Base-by-base conservation (phyloP, 2,797 vertebrate genomes). In the Strix occidentalis region DNA sequence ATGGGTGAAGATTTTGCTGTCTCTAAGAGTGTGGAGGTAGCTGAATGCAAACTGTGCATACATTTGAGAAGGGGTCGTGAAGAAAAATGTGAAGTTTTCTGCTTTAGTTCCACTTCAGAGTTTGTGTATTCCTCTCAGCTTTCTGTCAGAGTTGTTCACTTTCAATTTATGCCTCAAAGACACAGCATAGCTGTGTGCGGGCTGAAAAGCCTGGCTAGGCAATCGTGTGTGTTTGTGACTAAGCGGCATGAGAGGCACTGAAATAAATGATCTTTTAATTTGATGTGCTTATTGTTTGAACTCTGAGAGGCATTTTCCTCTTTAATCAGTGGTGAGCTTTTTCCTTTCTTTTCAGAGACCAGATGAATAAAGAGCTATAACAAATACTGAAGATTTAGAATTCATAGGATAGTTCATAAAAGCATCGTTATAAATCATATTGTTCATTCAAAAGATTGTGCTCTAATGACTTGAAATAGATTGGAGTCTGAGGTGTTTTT, bases 191-290 rank as follows among this genome's bases (percentile, higher is more conserved):
- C 68, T 13, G 0, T 25, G 39, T 63, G 57, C 8, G 6, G 60
- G 48, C 54, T 89, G 66, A 71, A 79, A 61, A 89, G 64, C 61
- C 41, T 41, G 82, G 66, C 76, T 56, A 90, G 65, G 48, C 76
- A 31, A 15, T 2, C 5, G 31, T 54, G 57, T 41, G 68, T 8
- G 0, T 11, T 63, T 82, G 86, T 43, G 39, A 87, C 10, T 9
- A 41, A 94, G 65, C 16, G 5, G 43, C 56, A 60, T 81, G 57
- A 46, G 78, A 93, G 51, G 63, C 41, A 24, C 76, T 16, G 92
- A 89, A 94, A 91, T 66, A 94, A 96, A 87, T 29, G 64, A 89
- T 90, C 87, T 96, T 94, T 95, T 95, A 94, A 96, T 94, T 93
- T 80, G 81, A 60, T 77, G 51, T 77, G 46, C 78, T 89, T 87